Evolutionary conservation across 2,113 vertebrate species (phyloP), one percentile per base, ranked within the genome.

Genomic region (Chloroceryle aenea): DNA sequence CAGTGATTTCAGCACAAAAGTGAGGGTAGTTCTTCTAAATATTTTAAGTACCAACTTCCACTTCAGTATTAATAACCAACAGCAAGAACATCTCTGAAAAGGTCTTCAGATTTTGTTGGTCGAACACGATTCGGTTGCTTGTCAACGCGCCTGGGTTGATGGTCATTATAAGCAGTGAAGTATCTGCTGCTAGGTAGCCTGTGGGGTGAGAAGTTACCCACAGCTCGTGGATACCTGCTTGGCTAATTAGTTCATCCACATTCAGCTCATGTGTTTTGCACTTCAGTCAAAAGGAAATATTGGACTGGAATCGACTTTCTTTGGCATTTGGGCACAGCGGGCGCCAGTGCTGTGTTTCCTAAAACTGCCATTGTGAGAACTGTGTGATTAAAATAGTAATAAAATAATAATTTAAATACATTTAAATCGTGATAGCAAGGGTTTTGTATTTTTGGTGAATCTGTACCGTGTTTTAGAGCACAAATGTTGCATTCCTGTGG

Each of bases 1-100:
- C 92, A 87, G 93, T 97, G 94, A 87, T 94, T 95, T 87, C 79
- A 95, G 93, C 92, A 97, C 88, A 95, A 96, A 97, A 97, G 92
- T 94, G 94, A 95, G 91, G 76, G 76, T 76, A 94, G 94, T 87
- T 86, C 87, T 98, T 96, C 90, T 87, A 77, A 96, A 89, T 91
- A 36, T 76, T 96, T 38, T 81, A 90, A 97, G 86, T 96, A 89
- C 85, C 91, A 86, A 86, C 76, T 96, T 97, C 89, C 91, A 93
- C 90, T 93, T 94, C 40, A 89, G 40, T 27, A 9, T 95, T 96
- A 88, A 75, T 97, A 87, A 71, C 40, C 92, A 95, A 73, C 73
- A 85, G 95, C 87, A 91, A 93, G 84, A 88, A 72, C 85, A n/a
- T 76, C 82, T 66, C 76, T 72, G 42, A 87, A 95, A 91, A 89